Evolutionary conservation across 2,797 vertebrate genomes (phyloP), one percentile per base, ranked within the genome.

Genomic region (Botia almorhae): DNA sequence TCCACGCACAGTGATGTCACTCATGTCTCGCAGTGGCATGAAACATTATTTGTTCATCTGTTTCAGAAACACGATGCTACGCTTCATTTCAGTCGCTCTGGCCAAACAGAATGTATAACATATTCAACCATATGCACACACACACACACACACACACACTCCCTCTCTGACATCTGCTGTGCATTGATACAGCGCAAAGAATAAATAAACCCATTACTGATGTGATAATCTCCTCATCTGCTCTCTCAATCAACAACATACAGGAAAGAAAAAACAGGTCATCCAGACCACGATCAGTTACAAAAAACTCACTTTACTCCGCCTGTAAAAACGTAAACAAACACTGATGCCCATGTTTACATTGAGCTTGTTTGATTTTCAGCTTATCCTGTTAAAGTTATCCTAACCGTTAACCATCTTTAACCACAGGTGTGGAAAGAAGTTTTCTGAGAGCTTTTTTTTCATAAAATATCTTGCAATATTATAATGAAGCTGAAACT

Each of bases 211-310:
- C 23, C 29, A n/a, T 68, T 21, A 76, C 13, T 26, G 50, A 56
- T 19, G 14, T 14, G 53, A 69, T 69, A 48, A 69, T 77, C 64
- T 14, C 6, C 11, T 5, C 2, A 33, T 58, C 64, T 56, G 21
- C 16, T 19, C 2, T 48, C 51, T 48, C 56, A 55, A 50, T 23
- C 14, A 69, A 33, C 55, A 61, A 21, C 51, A 69, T 33, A 55
- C 69, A 78, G 17, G 36, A 21, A 71, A 78, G n/a, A 78, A 78
- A 26, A 61, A 71, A 51, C 63, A 71, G 46, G 56, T 79, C 65
- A 55, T 14, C 58, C 51, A 55, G 23, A 64, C 43, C 7, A 36
- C 39, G 2, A 50, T n/a, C 71, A 58, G 33, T 21, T 43, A 43
- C 56, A 36, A 39, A 17, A 1, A 21, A 69, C 4, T 7, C 11